Percentiles rank a stretch among this genome's conserved stretches.
Evolutionary conservation across 2,113 vertebrate species (phyloP).

Genomic region (Charina bottae): DNA sequence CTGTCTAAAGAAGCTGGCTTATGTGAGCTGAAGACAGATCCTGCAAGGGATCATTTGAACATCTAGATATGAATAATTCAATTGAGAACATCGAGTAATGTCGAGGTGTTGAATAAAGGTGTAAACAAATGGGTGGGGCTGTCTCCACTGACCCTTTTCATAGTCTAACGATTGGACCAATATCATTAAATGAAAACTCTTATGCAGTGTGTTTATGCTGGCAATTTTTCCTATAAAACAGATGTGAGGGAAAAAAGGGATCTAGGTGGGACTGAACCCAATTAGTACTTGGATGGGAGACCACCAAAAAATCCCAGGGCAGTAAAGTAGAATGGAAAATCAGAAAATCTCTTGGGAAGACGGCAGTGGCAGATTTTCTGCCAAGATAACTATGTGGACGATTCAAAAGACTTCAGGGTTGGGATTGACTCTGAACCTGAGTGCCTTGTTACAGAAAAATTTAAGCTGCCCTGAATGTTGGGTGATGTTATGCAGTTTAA

Average conservation of each 20-base stretch:
- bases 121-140: background rate
- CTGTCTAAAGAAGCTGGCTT: background rate
- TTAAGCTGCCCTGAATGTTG: background rate
- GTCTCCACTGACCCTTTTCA: background rate
- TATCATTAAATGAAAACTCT: background rate
- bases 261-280: background rate
- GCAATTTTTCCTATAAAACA: background rate
- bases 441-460: background rate
- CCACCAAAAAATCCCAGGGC: background rate
- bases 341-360: background rate
- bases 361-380: background rate
- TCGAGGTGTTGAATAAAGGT: background rate
- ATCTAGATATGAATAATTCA: background rate
- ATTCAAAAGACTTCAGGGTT: background rate
- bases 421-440: background rate
- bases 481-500: background rate
- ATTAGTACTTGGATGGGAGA: background rate
- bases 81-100: background rate
- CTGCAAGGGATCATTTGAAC: background rate
- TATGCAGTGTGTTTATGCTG: rapidly evolving
- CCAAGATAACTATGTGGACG: background rate
- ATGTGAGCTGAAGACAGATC: background rate
- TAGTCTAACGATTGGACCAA: background rate
- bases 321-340: background rate
- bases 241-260: background rate